Evolutionary conservation across 2,113 vertebrate species (phyloP), one percentile per base, ranked within the genome.

Genomic region (Noturus placidus): DNA sequence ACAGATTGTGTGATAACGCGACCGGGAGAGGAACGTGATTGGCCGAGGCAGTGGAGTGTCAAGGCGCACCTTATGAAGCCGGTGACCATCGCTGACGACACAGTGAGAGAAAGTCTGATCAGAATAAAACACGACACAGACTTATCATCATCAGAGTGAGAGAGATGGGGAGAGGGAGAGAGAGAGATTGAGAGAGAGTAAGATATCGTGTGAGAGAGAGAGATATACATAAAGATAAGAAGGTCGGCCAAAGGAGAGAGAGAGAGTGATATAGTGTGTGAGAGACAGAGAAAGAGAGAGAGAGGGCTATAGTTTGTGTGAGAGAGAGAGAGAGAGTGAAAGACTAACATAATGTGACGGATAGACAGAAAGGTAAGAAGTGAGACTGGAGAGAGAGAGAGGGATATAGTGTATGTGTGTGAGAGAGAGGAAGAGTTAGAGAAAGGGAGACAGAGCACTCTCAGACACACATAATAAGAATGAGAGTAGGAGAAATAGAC

Each of bases 71-170:
- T 92, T 93, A 92, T 94, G 90, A 92, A 93, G 87, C 92, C 92
- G 83, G 86, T 94, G 94, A 95, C 93, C 93, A 90, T 93, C 90
- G 89, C 92, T 93, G 94, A 95, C 95, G 93, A 93, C 92, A 93
- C 92, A 92, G 91, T 90, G 93, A 92, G 92, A 93, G 94, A 89
- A 94, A 94, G 93, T 94, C 93, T 94, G 93, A 94, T 94, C 92
- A 67, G 30, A 81, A 81, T 22, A 22, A 7, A 35, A 20, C 19
- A 38, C 0, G 7, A 22, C 63, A 69, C 82, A 65, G 25, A 52
- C 17, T 78, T 46, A 50, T 79, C 19, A 52, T 86, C n/a, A 79
- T 78, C 85, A 52, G 15, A 54, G 74, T 33, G 50, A 59, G 54
- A 50, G 22, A 46, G 80, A 61, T 2, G 1, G 52, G 59, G 69